Conservation (phyloP, 2,113 vertebrate genomes). For the Psephotus haematonotus region DNA sequence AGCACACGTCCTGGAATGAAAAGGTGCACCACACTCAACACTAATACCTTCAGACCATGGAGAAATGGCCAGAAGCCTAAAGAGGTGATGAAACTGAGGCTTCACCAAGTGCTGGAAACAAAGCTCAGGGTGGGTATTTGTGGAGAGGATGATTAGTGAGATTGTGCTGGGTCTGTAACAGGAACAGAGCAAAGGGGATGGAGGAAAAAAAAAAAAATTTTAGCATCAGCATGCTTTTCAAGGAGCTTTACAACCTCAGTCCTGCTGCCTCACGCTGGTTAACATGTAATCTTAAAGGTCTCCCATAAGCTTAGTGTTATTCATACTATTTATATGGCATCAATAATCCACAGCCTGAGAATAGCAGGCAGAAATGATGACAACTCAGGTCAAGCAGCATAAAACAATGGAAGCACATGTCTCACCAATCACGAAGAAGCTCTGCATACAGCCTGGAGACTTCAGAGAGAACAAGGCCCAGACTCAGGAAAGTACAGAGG, state of each 20-base stretch:
- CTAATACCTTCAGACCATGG: neutral
- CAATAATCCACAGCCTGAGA: neutral
- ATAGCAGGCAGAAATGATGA: neutral
- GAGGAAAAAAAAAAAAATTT: neutral
- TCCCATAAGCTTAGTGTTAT: neutral
- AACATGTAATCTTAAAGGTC: neutral
- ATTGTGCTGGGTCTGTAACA: neutral
- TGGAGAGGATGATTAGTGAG: neutral
- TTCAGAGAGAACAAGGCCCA: neutral
- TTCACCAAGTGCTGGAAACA: neutral
- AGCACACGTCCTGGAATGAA: neutral
- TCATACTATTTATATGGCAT: neutral
- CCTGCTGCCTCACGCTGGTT: neutral
- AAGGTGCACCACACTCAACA: neutral
- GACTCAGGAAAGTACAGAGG: neutral
- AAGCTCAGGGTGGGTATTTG: neutral
- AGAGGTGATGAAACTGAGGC: neutral
- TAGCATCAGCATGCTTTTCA: accelerated
- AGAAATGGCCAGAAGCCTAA: neutral
- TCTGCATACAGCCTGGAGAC: neutral
- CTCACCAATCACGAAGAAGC: neutral
- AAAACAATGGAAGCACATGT: neutral
- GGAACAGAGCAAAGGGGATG: neutral
- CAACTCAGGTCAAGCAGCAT: neutral
- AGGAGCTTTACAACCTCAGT: neutral